Evolutionary conservation across 2,113 vertebrate genomes (phyloP), one percentile per base, ranked within the genome.

Genomic region (Pteruthius melanotis): DNA sequence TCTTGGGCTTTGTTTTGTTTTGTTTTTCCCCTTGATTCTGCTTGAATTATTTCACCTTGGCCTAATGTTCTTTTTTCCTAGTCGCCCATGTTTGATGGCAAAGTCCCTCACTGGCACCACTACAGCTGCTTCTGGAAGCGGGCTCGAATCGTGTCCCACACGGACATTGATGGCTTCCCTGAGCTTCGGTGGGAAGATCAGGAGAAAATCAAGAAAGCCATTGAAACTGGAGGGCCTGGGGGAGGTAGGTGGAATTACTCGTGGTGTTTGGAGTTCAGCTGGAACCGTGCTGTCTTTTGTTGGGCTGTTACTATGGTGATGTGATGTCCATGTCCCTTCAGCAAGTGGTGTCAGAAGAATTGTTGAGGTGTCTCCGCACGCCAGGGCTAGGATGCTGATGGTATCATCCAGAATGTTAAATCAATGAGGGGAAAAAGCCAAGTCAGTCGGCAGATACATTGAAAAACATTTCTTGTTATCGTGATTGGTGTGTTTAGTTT

Each of bases 21-120:
- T 69, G 1, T 5, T 68, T 65, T 21, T 6, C 9, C 10, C 7
- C 13, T 52, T 40, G 13, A 47, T 68, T 53, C 9, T 84, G 4
- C 45, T 13, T 9, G 2, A 45, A 21, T n/a, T 75, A 27, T 24
- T 87, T 87, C 17, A 81, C 61, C 23, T 42, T 57, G 27, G 18
- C 74, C 56, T 90, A 28, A 27, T 83, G 28, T 74, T 24, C 30
- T 88, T 69, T 90, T 44, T 87, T 87, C 50, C 5, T 93, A 99
- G 99, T 99, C 99, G 0, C 99, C 99, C 74, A 99, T 99, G 99
- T 99, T 99, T 42, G 99, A 99, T 74, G 99, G 99, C 16, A 99
- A 99, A 94, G 98, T 99, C 54, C 99, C 99, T 3, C 99, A 99
- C 95, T 99, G 99, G 99, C 98, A 99, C 96, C 99, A 99, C 95